Conservation (phyloP, 2,797 vertebrate genomes). For the Sparus aurata region DNA sequence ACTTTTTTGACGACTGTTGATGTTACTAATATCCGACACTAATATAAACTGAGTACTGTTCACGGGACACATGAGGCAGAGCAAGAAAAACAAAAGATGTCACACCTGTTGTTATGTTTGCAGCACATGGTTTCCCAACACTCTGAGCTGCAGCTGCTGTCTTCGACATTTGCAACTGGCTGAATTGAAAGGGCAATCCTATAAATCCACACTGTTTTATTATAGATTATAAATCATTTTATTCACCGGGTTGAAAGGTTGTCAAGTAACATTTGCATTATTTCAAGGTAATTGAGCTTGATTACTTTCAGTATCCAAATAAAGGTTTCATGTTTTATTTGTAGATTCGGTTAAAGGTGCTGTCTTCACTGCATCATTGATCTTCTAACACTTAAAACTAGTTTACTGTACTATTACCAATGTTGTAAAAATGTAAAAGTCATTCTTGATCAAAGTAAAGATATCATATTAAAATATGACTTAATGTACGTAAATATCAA, state of each 20-base stretch:
- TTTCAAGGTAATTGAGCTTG: not conserved
- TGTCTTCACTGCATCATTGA: not conserved
- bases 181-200: not conserved
- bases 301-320: not conserved
- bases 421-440: no score
- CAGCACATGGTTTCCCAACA: conserved; percentile 24
- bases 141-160: conserved; percentile 8
- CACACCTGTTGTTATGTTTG: conserved; percentile 29
- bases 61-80: conserved; percentile 16
- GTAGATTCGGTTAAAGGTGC: not conserved
- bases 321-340: not conserved
- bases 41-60: conserved; percentile 29
- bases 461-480: no score
- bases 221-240: not conserved
- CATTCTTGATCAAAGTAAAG: no score
- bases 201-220: not conserved
- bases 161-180: not conserved
- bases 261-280: not conserved
- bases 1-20: conserved; percentile 31
- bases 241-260: not conserved
- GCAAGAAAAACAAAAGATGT: conserved; percentile 30
- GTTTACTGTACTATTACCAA: no score
- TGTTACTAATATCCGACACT: conserved; percentile 38
- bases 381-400: not conserved
- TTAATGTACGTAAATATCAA: no score